phyloP scores from a whole-genome alignment of 92 coral and sea anemone genomes.

The Epizoanthus stellaris region DNA sequence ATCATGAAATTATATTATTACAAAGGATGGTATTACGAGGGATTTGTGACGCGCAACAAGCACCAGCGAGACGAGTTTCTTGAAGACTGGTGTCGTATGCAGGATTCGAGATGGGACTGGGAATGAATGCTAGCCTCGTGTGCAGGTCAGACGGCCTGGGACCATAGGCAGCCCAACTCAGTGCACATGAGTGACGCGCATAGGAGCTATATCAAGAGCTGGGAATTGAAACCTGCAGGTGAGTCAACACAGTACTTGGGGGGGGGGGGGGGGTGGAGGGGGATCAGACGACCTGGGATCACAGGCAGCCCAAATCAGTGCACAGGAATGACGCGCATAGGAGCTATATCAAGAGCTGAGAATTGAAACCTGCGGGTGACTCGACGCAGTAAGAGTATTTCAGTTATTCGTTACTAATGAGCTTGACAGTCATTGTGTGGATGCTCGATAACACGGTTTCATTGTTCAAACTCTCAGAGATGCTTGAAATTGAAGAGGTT shows the following conservation, averaged over 20 bases:
- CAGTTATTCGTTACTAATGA: too few species aligned
- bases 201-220: constrained; percentile 44
- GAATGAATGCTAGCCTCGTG: constrained; percentile 54
- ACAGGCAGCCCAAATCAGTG: constrained; percentile 36
- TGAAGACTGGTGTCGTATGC: constrained; percentile 62
- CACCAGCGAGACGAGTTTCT: constrained; percentile 28
- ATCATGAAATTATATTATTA: neutral
- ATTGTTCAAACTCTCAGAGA: too few species aligned
- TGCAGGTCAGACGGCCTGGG: constrained; percentile 49
- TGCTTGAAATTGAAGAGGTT: too few species aligned
- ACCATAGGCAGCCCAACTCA: constrained; percentile 42
- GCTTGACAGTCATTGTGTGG: too few species aligned
- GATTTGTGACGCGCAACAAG: neutral
- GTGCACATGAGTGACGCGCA: constrained; percentile 48
- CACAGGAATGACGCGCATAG: constrained; percentile 47
- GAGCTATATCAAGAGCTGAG: constrained; percentile 54
- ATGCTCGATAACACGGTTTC: too few species aligned
- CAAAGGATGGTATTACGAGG: neutral
- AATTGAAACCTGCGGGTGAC: constrained; percentile 57
- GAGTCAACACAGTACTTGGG: neutral
- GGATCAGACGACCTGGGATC: constrained; percentile 46
- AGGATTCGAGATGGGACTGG: constrained; percentile 67
- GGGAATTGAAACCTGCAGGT: constrained; percentile 64
- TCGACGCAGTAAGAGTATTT: neutral
- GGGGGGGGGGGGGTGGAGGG: too few species aligned